Evolutionary conservation across 35 echinoderm and acorn worm genomes (phyloP).

Genomic region (Lytechinus variegatus): DNA sequence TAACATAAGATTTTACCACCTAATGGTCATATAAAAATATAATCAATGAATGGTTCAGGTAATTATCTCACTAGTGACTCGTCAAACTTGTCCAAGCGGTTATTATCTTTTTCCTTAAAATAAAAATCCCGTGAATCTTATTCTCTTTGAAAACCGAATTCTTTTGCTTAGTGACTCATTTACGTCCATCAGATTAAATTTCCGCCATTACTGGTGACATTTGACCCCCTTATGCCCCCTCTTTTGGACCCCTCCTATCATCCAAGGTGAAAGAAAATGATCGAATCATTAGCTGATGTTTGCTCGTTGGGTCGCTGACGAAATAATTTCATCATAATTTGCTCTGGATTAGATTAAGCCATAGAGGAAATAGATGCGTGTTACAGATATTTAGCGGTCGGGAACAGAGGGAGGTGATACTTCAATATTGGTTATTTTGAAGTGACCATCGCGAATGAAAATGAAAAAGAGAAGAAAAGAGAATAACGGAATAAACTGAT

Average conservation of each 20-base stretch:
- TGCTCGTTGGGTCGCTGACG: background rate
- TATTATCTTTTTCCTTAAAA: background rate
- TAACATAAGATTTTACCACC: too few species aligned
- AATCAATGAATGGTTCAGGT: background rate
- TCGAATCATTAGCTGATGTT: conserved; percentile 8
- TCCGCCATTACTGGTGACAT: conserved; percentile 2
- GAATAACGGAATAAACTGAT: background rate
- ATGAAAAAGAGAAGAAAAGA: background rate
- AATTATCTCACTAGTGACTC: background rate
- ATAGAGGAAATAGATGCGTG: conserved; percentile 38
- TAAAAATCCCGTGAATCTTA: background rate
- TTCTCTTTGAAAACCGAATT: background rate
- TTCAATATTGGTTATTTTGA: background rate
- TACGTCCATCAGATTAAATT: conserved; percentile 3
- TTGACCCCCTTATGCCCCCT: conserved; percentile 23
- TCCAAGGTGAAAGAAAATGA: conserved; percentile 35
- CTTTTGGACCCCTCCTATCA: background rate
- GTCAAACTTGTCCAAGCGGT: background rate
- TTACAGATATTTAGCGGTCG: background rate
- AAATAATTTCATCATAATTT: conserved; percentile 31
- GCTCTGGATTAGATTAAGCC: conserved; percentile 31
- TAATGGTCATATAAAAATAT: background rate
- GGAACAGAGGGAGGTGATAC: conserved; percentile 8
- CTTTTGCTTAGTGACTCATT: background rate
- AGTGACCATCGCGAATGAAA: background rate